Evolutionary conservation across 2,113 vertebrate genomes (phyloP).

Genomic region (Bubo blakistoni): DNA sequence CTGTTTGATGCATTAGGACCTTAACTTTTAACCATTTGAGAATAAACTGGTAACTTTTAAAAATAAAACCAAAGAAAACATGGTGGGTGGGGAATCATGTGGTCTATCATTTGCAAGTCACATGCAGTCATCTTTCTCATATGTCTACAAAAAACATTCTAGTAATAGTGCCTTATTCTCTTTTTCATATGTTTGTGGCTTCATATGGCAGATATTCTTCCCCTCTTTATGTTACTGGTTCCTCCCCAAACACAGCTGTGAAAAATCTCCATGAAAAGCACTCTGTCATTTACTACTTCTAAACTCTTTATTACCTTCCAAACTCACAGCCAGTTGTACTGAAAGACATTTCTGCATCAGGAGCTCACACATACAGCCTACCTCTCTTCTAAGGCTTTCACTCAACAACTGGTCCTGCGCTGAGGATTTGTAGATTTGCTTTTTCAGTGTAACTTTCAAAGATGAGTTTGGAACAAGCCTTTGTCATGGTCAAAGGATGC

Average conservation of each 20-base stretch:
- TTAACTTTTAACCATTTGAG: not conserved
- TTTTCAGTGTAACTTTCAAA: not conserved
- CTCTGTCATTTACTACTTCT: not conserved
- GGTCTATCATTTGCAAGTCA: not conserved
- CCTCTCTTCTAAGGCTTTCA: not conserved
- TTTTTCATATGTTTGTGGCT: not conserved
- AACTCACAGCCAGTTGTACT: not conserved
- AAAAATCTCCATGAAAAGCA: not conserved
- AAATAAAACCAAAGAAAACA: not conserved
- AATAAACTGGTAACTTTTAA: not conserved
- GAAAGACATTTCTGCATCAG: not conserved
- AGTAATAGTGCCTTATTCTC: not conserved
- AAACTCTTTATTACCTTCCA: not conserved
- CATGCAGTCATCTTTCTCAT: not conserved
- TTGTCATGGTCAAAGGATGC: not conserved
- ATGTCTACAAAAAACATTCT: not conserved
- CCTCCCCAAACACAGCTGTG: not conserved
- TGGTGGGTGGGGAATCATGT: rapidly evolving
- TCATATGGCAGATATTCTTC: not conserved
- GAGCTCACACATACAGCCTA: not conserved
- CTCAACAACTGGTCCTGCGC: not conserved
- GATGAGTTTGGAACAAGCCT: not conserved
- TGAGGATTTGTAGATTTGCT: not conserved
- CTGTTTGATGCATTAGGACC: not conserved
- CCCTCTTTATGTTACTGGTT: not conserved